Base-by-base conservation (phyloP, 1,140 invertebrate genomes). In the Periplaneta americana region DNA sequence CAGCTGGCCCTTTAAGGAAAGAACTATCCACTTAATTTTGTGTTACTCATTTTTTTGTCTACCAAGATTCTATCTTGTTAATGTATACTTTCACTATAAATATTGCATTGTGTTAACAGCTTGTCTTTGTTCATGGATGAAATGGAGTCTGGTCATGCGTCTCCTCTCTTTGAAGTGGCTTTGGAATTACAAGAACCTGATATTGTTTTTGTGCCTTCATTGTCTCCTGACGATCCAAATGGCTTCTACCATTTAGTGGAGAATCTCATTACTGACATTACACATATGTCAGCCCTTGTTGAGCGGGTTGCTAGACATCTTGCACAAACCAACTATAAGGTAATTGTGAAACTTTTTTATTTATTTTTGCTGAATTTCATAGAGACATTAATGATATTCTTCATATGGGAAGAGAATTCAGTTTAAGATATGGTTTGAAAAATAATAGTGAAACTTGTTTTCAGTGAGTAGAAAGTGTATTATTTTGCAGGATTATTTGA, bases 161-260 rank as follows among this genome's bases (percentile, higher is more conserved):
- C 86, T 15, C 91, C 92, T 0, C 87, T 93, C 0, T 92, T 93
- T 74, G 92, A 94, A 86, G 90, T 94, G 34, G 87, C 90, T 34
- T 88, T 96, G 82, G 90, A 92, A 83, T 87, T 96, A 4, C 88
- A 91, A 75, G 90, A 92, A 32, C 91, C 91, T 0, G 88, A 91
- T 34, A 91, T 95, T 37, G 86, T 91, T 17, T 95, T 92, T 84
- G 86, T 89, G 28, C 93, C 94, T 0, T 91, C 91, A 10, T 86
- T 95, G 35, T 91, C 94, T 15, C 13, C 36, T 84, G 90, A 90
- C 22, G 89, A 91, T 37, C 88, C 91, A 2, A 85, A 87, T 9
- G 92, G 93, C 74, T 93, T 95, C 83, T 91, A 91, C 39, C 87
- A 87, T 39, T 87, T 92, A 66, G 89, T 93, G 18, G 32, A 39